Evolutionary conservation across 2,888 invertebrate species (phyloP), one percentile per base, ranked within the genome.

Genomic region (Diaprepes abbreviatus): DNA sequence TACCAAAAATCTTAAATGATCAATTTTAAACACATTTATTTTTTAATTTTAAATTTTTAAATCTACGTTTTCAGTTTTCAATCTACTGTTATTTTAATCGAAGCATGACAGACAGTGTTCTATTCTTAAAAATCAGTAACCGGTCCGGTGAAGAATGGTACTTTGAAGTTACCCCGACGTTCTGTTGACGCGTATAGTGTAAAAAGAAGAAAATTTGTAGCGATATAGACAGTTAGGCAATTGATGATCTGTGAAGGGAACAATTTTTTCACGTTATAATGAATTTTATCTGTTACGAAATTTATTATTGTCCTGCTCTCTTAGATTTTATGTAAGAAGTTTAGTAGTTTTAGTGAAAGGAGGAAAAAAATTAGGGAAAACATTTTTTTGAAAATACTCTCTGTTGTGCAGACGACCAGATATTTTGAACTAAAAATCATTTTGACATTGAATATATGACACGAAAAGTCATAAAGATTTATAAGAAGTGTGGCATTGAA

Each of bases 91-190:
- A 24, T 28, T 28, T 48, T 24, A 21, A 50, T 9, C 16, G 48
- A 58, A 58, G 40, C 58, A 58, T 58, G 58, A 58, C 40, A 7
- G 21, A 7, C 38, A 36, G n/a, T 38, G 38, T 38, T 40, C 28
- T 58, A 17, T 40, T 58, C 58, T 58, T 58, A 14, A 58, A 24
- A 24, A 58, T 40, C 40, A 28, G 40, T 55, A 55, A 55, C 55
- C 55, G 33, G 55, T 55, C 55, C 14, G 7, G 3, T 58, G 38
- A 58, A 28, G 28, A 58, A 21, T 58, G 28, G 28, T 50, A 28
- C 48, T 28, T 50, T 28, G 12, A 48, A 48, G 48, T 12, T 24
- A 24, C 24, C 24, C 24, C 24, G 24, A 48, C 24, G 48, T 48
- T 12, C 2, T 48, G 48, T 12, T 24, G 24, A 24, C 48, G 48